Base-by-base conservation (phyloP, 2,888 invertebrate genomes). In the Cryptus armator region DNA sequence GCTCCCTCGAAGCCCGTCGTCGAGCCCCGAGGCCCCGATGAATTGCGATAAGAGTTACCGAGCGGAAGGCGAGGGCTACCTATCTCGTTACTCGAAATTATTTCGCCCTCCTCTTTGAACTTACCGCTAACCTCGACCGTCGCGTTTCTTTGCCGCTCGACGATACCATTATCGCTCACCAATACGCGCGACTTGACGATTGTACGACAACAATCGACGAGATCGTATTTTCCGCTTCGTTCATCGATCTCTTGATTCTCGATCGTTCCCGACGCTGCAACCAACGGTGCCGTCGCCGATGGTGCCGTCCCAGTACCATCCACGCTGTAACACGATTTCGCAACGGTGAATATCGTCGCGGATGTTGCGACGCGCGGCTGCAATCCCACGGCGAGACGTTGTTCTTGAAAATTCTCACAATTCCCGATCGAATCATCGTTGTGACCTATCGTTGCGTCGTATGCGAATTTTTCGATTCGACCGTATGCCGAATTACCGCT, bases 391-490 rank as follows among this genome's bases (percentile, higher is more conserved):
- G 66, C 32, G 12, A 48, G 66, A 16, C 83, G 82, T 43, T 87
- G 87, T 12, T 86, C 87, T 5, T 86, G 84, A 24, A 78, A 87
- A 24, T 29, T 51, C 29, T 78, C 81, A 68, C 43, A 46, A 14
- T 4, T 24, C 24, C 12, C n/a, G 75, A 70, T 53, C 14, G 84
- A 59, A 81, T 84, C 86, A 81, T 87, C 89, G 89, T 94, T 90
- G 88, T 94, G 94, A 87, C 94, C 94, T 85, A 95, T 94, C 86
- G 95, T 93, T 86, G 91, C 90, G 78, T 93, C 92, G 93, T 95
- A 95, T 82, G 95, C 94, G 90, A 95, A 95, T 92, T 95, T 95
- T 88, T 95, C 95, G 91, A 95, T 95, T 79, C 95, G 95, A 70
- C 95, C 95, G 91, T 95, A 95, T 84, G 95, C 95, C 94, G 95